Conservation (phyloP, 2,113 vertebrate species). For the Etheostoma cragini region DNA sequence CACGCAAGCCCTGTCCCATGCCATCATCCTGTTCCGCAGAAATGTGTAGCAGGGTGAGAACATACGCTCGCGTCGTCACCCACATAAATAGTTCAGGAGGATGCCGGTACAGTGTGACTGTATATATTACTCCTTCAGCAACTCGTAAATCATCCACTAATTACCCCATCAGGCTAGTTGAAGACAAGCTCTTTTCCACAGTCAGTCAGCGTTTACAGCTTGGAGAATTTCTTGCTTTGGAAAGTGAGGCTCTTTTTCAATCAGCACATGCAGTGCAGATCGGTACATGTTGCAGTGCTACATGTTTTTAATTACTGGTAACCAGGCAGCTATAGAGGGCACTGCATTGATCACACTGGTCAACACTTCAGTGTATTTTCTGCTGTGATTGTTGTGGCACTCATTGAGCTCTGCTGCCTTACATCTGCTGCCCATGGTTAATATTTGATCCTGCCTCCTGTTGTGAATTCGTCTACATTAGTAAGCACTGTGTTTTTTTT, state of each 20-base stretch:
- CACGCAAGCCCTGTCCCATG: not conserved
- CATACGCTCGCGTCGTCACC: slow-evolving; percentile 40
- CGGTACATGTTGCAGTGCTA: not conserved
- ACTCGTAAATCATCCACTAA: slow-evolving; percentile 72
- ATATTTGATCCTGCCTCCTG: not conserved
- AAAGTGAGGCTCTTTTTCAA: not conserved
- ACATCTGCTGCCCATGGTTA: not conserved
- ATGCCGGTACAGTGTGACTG: slow-evolving; percentile 48
- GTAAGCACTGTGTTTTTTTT: not conserved
- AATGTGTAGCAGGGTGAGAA: slow-evolving; percentile 31
- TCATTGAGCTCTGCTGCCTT: not conserved
- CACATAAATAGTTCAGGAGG: slow-evolving; percentile 50
- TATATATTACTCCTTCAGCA: slow-evolving; percentile 56
- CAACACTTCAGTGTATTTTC: not conserved
- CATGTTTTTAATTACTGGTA: not conserved
- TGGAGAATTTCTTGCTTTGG: not conserved
- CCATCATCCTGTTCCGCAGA: slow-evolving; percentile 27
- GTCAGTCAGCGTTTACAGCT: not conserved
- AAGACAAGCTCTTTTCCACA: slow-evolving; percentile 43
- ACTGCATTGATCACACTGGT: not conserved
- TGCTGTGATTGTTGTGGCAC: not conserved
- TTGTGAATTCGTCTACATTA: not conserved
- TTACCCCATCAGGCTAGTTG: slow-evolving; percentile 62
- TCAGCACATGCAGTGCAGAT: not conserved
- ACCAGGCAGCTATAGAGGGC: not conserved